phyloP scores from a whole-genome alignment of 2,888 invertebrate genomes.

The Magallana nippona region DNA sequence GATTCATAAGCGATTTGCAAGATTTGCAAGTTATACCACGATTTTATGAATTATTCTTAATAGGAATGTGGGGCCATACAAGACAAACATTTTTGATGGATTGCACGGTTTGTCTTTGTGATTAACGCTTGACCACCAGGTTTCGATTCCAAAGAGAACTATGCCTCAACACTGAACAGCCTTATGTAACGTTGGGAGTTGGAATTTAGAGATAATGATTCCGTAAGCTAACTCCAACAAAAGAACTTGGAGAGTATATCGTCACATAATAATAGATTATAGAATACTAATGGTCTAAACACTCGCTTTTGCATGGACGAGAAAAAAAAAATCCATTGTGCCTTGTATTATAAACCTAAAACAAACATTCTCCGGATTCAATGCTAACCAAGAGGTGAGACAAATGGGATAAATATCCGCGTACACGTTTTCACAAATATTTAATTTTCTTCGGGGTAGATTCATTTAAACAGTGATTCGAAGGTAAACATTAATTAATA shows the following conservation, averaged over 20 bases:
- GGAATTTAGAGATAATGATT: constrained; percentile 19
- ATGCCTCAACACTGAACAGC: background rate
- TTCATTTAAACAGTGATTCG: constrained; percentile 34
- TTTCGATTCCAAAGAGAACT: background rate
- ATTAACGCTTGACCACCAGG: constrained; percentile 14
- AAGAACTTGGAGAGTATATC: constrained; percentile 20
- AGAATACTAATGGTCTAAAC: constrained; percentile 40
- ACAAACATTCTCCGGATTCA: background rate
- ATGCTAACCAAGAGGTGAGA: constrained; percentile 27
- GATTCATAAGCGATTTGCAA: constrained; percentile 49
- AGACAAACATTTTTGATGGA: constrained; percentile 17
- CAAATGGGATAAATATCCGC: constrained; percentile 28
- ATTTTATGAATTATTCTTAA: constrained; percentile 1
- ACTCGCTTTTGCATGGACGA: constrained; percentile 22
- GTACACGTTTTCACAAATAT: constrained; percentile 39
- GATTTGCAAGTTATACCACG: constrained; percentile 42
- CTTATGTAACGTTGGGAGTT: constrained; percentile 13
- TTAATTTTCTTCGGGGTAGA: constrained; percentile 38
- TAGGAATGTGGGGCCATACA: background rate
- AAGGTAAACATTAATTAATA: constrained; percentile 44
- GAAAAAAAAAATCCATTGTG: constrained; percentile 21
- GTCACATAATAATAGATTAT: constrained; percentile 38
- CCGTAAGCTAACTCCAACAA: constrained; percentile 13
- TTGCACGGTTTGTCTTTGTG: constrained; percentile 3
- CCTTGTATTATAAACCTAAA: constrained; percentile 10